phyloP scores from a whole-genome alignment of 2,797 vertebrate species.

The Pteropus rufus region DNA sequence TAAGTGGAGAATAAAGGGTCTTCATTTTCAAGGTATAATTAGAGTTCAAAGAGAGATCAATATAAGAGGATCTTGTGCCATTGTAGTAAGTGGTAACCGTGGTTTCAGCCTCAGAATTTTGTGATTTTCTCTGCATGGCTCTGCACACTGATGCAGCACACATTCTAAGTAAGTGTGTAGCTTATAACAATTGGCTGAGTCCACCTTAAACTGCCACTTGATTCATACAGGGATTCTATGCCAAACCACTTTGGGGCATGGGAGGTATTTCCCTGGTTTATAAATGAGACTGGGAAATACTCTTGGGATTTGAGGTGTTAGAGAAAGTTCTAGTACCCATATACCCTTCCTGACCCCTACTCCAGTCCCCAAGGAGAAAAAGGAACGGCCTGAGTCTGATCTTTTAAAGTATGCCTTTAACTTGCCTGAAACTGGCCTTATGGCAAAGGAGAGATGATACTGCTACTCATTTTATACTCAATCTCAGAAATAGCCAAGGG shows the following conservation, averaged over 20 bases:
- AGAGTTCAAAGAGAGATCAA: neutral
- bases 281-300: neutral
- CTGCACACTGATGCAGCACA: neutral
- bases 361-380: neutral
- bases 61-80: neutral
- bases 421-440: neutral
- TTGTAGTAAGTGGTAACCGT: neutral
- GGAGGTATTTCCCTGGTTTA: neutral
- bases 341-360: neutral
- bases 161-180: neutral
- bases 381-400: neutral
- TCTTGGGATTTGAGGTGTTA: neutral
- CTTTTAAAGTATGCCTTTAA: neutral
- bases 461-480: neutral
- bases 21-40: constrained; percentile 6
- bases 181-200: neutral
- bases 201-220: neutral
- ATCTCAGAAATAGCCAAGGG: neutral
- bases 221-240: neutral
- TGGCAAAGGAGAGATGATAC: neutral
- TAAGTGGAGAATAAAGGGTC: neutral
- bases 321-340: neutral
- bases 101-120: neutral
- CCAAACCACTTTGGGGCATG: neutral
- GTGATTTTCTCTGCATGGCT: neutral